Base-by-base conservation (phyloP, 2,888 invertebrate genomes). In the Saturnia japonica region DNA sequence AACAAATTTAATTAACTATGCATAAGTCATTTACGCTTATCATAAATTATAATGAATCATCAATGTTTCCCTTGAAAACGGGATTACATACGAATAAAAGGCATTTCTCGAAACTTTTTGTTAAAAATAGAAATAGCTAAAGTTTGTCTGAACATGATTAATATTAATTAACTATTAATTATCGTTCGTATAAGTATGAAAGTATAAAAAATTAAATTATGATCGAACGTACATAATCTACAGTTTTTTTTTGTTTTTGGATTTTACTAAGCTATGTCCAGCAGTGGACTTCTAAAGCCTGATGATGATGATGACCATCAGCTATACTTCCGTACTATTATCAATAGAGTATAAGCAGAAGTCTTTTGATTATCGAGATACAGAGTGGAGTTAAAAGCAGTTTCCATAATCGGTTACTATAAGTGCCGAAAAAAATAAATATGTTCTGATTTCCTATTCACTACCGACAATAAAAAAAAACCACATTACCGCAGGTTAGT, bases 1-100 rank as follows among this genome's bases (percentile, higher is more conserved):
- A 6, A 40, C 64, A 40, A 64, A 64, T n/a, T 64, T n/a, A 40
- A 64, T 64, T 40, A 64, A 40, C 40, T n/a, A 64, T 64, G 64
- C 34, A n/a, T 64, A 40, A n/a, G 22, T 40, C 8, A 40, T 64
- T 64, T 64, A 40, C 64, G 19, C 8, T 40, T 16, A n/a, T 19
- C 64, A 64, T 64, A n/a, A 16, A 64, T 40, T n/a, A 64, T 64
- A 64, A 34, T 64, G n/a, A 34, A 14, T 60, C 28, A 60, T 16
- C 57, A 60, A 54, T 22, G 25, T 60, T 60, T 60, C 25, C 14
- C 25, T 60, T 60, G 11, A 28, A 57, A 25, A 25, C 6, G 14
- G 47, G 4, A 51, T 51, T 7, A 19, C 47, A n/a, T n/a, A n/a
- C n/a, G n/a, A n/a, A n/a, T 51, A 51, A 51, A 51, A 51, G 19